A percentile compares a stretch with the other conserved stretches of the same genome.
These are phyloP conservation scores for Smutsia gigantea DNA, from an alignment of 2,797 vertebrate genomes.

Conservation along the genomic window DNA sequence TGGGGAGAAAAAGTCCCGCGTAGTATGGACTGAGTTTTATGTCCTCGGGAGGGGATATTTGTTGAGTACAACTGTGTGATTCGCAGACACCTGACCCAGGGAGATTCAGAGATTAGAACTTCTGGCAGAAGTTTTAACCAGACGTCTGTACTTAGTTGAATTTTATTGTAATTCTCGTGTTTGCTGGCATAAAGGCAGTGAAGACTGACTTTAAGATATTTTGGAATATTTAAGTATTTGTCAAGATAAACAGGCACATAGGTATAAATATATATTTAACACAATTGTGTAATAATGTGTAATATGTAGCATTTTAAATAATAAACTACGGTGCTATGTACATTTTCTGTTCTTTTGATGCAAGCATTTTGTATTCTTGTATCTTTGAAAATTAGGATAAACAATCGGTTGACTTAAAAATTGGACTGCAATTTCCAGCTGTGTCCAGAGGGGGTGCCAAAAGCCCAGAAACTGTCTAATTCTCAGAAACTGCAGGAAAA, in stretches of 20 bases:
- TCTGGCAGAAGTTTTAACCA: background rate
- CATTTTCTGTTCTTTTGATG: constrained; percentile 23
- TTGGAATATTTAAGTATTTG: constrained; percentile 37
- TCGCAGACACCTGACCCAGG: background rate
- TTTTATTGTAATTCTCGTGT: constrained; percentile 3
- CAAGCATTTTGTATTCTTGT: constrained; percentile 2
- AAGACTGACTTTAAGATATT: constrained; percentile 16
- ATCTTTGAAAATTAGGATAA: constrained; percentile 27
- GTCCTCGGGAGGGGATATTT: background rate
- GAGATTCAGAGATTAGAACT: background rate
- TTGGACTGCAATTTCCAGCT: constrained; percentile 66
- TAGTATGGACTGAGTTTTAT: background rate
- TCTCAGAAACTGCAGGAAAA: background rate
- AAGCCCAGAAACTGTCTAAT: constrained; percentile 80
- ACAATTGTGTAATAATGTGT: background rate
- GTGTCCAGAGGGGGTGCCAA: constrained; percentile 86
- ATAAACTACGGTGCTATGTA: background rate
- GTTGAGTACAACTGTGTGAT: background rate
- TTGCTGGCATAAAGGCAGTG: background rate
- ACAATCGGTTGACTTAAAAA: constrained; percentile 41
- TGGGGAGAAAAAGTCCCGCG: background rate
- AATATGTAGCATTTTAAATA: background rate
- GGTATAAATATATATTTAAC: background rate
- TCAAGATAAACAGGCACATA: background rate
- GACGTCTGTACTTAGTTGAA: background rate